phyloP scores from a whole-genome alignment of 2,113 vertebrate species.

The Pterocles burchelli region DNA sequence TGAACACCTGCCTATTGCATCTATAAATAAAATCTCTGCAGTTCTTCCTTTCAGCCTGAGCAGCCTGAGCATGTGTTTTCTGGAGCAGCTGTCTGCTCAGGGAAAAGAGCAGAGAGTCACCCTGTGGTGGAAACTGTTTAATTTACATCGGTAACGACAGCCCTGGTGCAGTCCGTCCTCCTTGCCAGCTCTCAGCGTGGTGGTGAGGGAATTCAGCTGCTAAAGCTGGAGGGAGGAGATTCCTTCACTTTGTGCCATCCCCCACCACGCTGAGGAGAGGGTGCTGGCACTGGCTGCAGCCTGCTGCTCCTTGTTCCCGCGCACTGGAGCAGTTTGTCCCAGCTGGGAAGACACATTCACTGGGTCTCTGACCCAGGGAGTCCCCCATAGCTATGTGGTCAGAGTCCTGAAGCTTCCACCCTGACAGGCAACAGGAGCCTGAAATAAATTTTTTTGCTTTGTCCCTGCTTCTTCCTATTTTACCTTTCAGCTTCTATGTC shows the following conservation, averaged over 20 bases:
- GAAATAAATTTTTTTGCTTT: rapidly evolving
- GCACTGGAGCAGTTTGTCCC: neutral
- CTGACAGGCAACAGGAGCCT: neutral
- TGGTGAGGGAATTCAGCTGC: constrained; percentile 40
- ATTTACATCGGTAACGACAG: constrained; percentile 58
- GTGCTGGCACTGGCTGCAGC: neutral
- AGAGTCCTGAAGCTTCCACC: neutral
- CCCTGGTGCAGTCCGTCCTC: neutral
- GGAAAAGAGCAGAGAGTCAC: constrained; percentile 65
- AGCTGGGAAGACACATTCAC: neutral
- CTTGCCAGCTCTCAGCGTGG: constrained; percentile 21
- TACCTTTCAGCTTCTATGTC: neutral
- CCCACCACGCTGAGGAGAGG: neutral
- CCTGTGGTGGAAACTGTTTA: constrained; percentile 60
- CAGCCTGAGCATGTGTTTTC: constrained; percentile 48
- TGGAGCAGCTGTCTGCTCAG: constrained; percentile 62
- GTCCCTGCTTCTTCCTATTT: neutral
- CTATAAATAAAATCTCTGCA: constrained; percentile 57
- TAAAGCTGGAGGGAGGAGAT: constrained; percentile 12
- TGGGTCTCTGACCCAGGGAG: neutral
- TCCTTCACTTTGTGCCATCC: neutral
- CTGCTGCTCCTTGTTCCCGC: neutral
- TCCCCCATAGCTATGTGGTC: neutral
- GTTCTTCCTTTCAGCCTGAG: constrained; percentile 21
- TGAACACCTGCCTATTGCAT: constrained; percentile 28